Base-by-base conservation (phyloP, 2,888 invertebrate genomes). In the Rhamphomyia laevipes region DNA sequence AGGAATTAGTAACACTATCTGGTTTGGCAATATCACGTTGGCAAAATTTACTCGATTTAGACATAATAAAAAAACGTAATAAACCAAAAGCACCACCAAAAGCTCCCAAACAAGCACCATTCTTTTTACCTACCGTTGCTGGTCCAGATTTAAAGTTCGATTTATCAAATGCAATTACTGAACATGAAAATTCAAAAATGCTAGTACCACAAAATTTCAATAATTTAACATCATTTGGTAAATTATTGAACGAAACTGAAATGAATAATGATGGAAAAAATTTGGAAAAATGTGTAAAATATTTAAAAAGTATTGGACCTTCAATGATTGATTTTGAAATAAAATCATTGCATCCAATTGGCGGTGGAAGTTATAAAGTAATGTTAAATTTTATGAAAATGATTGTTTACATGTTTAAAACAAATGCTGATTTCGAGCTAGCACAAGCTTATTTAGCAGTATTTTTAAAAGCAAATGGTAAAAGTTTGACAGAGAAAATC, bases 61-160 rank as follows among this genome's bases (percentile, higher is more conserved):
- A 94, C 57, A 68, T 86, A 1, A 87, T 97, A 2, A 90, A 85
- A 66, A 82, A 80, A 58, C 75, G 88, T 54, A 97, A 97, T 67
- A 95, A 90, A 63, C 94, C 96, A 0, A 89, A 83, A 67, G 82
- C 84, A 45, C 80, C 88, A 0, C 78, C 86, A 0, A 89, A 89
- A 61, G 77, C 78, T 2, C 85, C 89, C 0, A 89, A 90, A 69
- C 80, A 84, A 1, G 96, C 94, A 0, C 97, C 97, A 0, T 99
- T 99, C 74, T 97, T 99, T 66, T 73, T 97, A 46, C 94, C 96
- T 0, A 94, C 95, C 0, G 76, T 94, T 49, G 80, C 90, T 0
- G 85, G 88, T 2, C 72, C 93, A 16, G 82, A 87, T 58, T 70
- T 90, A 7, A 82, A 84, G 64, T 96, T 96, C 66, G 88, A 87